Conservation (phyloP, 2,888 invertebrate genomes). For the Gastracanthus pulcherrimus region DNA sequence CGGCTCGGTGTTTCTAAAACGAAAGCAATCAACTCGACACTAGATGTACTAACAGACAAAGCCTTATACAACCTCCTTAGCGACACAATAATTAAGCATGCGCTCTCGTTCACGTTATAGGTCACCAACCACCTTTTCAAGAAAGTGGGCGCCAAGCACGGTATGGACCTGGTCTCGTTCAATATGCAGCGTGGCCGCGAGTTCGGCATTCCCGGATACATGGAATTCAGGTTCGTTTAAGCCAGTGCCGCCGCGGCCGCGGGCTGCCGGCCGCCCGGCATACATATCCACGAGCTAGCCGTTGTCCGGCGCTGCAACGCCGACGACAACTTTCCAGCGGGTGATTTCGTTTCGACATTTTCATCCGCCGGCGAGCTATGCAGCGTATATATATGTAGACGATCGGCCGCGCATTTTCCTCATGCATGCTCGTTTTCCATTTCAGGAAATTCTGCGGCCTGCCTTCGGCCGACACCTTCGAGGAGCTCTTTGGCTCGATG, state of each 20-base stretch:
- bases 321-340: constrained; percentile 34
- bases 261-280: background rate
- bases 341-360: constrained; percentile 42
- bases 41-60: background rate
- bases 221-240: constrained; percentile 86
- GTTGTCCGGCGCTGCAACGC: background rate
- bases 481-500: constrained; percentile 92
- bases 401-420: background rate
- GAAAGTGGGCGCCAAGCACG: constrained; percentile 88
- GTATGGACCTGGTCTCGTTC: constrained; percentile 94
- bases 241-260: background rate
- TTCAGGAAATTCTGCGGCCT: constrained; percentile 91
- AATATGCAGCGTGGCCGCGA: constrained; percentile 96
- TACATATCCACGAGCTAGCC: background rate
- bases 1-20: background rate
- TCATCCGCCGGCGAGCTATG: background rate
- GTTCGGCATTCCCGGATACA: constrained; percentile 94
- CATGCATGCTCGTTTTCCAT: constrained; percentile 34
- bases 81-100: constrained; percentile 32
- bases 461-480: constrained; percentile 87
- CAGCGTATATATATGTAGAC: too few species aligned
- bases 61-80: background rate
- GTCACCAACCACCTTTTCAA: constrained; percentile 96
- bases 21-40: background rate
- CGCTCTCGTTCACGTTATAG: constrained; percentile 78